Evolutionary conservation across 2,888 invertebrate genomes (phyloP), one percentile per base, ranked within the genome.

Genomic region (Eupithecia vulgata): DNA sequence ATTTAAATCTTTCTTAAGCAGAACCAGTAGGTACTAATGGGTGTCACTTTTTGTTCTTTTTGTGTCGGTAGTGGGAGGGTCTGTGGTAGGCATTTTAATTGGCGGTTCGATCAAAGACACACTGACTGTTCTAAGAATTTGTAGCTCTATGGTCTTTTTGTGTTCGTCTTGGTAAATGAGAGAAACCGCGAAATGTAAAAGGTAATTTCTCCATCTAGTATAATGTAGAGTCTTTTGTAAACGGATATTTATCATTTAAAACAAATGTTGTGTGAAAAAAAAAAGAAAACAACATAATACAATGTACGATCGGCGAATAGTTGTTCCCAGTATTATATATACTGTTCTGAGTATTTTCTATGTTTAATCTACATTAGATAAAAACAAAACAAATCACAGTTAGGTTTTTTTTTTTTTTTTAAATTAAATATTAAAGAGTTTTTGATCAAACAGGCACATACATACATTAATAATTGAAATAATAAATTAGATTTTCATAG

Each of bases 21-120:
- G 35, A 64, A 37, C n/a, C 62, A 64, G 62, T n/a, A 64, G 62
- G 62, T 35, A 64, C 61, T 35, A 35, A n/a, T 64, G 35, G 37
- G 37, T 64, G 62, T 62, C 70, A 52, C 65, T 52, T 30, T 48
- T 68, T 71, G 30, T 66, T 74, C 68, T 25, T 74, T 74, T 74
- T 74, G 21, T 61, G 62, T 40, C 40, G 71, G 66, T 66, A 73
- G 76, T 75, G 68, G 71, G 76, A 74, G 77, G 77, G 74, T 52
- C 59, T 67, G 64, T 62, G 62, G 64, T 68, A 74, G 80, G 80
- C 68, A 81, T 82, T 82, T 83, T 83, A 80, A 83, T 83, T 82
- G 82, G 82, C 81, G 81, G 81, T 66, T 65, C 64, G 73, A 77
- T 80, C 81, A 81, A 82, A 82, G 81, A 70, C 68, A 57, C 42